Conservation (phyloP, 2,113 vertebrate species). For the Corapipo altera region DNA sequence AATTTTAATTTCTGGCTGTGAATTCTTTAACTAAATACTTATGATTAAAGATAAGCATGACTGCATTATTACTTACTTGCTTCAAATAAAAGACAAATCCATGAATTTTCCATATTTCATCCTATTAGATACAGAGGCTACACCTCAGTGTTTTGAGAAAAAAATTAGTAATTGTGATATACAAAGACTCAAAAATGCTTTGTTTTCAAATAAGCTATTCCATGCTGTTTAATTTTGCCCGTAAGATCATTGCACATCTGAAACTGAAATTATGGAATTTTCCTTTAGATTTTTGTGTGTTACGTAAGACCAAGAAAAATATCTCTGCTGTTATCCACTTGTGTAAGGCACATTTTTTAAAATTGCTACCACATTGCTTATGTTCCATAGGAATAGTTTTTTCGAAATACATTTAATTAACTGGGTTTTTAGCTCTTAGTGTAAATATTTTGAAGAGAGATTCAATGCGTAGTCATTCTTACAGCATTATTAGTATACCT, state of each 20-base stretch:
- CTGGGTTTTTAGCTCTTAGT: not conserved
- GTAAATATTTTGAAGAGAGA: not conserved
- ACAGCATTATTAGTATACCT: not conserved
- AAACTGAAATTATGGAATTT: not conserved
- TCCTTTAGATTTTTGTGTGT: not conserved
- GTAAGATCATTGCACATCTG: not conserved
- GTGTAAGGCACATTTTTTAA: not conserved
- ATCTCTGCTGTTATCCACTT: not conserved
- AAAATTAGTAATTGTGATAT: not conserved
- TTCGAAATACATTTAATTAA: not conserved
- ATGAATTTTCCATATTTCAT: not conserved
- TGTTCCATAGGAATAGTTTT: not conserved
- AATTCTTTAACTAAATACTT: not conserved
- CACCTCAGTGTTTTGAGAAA: not conserved
- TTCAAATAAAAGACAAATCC: not conserved
- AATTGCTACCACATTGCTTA: not conserved
- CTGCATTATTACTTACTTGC: not conserved
- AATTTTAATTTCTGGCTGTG: not conserved
- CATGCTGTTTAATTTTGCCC: not conserved
- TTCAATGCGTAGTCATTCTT: not conserved
- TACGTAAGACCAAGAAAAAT: not conserved
- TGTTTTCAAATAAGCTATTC: not conserved
- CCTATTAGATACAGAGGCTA: not conserved
- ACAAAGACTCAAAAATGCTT: not conserved
- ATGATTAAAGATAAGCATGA: not conserved